Conservation (phyloP, 2,888 invertebrate genomes). For the Lingula anatina region DNA sequence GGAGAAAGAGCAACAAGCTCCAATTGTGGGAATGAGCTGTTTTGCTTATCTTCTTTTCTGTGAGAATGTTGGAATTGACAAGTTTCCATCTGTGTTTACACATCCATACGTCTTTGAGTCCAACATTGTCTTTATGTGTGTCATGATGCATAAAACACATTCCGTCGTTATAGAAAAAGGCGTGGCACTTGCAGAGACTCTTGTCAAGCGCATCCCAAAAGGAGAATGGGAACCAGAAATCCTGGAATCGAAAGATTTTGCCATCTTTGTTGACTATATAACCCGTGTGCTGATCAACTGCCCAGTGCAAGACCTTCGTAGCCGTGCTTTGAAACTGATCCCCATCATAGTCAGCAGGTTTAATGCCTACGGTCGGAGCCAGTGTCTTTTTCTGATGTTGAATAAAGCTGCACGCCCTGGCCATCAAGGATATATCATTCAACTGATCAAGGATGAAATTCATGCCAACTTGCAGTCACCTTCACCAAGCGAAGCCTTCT, state of each 20-base stretch:
- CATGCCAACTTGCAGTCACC: conserved; percentile 43
- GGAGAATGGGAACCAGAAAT: conserved; percentile 18
- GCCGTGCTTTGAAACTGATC: conserved; percentile 62
- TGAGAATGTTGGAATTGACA: conserved; percentile 58
- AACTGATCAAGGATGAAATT: conserved; percentile 70
- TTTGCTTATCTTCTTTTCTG: conserved; percentile 67
- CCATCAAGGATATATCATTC: conserved; percentile 68
- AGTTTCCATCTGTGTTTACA: conserved; percentile 64
- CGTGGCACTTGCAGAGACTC: conserved; percentile 58
- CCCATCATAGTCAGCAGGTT: conserved; percentile 65
- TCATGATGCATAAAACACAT: conserved; percentile 58
- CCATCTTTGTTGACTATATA: conserved; percentile 19
- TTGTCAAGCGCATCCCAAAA: conserved; percentile 50
- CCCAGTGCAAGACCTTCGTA: conserved; percentile 61
- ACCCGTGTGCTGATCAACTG: conserved; percentile 63
- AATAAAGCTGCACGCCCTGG: conserved; percentile 67
- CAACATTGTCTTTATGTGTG: conserved; percentile 59
- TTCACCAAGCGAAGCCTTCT: conserved; percentile 55
- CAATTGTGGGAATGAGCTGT: conserved; percentile 62
- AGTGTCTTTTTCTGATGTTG: conserved; percentile 66
- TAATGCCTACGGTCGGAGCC: conserved; percentile 66
- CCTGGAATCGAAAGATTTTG: conserved; percentile 25
- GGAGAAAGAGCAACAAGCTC: conserved; percentile 53
- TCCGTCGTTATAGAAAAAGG: conserved; percentile 64
- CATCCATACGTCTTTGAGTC: conserved; percentile 63